Conservation (phyloP, 1,140 invertebrate species). For the Phymastichus coffea region DNA sequence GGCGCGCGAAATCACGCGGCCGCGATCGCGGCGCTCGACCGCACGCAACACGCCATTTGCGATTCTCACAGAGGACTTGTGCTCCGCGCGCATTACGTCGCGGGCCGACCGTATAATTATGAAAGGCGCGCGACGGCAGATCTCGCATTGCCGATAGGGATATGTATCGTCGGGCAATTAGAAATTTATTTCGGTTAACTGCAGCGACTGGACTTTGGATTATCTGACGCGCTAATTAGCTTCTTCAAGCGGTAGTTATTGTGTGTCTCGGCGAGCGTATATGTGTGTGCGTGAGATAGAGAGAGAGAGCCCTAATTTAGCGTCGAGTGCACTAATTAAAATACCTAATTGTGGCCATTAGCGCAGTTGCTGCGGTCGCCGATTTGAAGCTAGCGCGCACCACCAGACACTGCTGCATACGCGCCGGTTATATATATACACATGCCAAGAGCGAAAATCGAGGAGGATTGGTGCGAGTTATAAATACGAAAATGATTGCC, state of each 20-base stretch:
- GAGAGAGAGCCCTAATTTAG: constrained; percentile 50
- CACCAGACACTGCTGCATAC: background rate
- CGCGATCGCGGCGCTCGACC: no score
- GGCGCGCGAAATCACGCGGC: no score
- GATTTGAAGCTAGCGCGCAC: constrained; percentile 6
- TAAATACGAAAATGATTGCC: background rate
- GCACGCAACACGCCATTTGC: no score
- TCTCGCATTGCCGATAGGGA: constrained; percentile 17
- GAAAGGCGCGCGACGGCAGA: background rate
- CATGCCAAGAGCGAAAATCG: no score
- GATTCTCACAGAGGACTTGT: no score
- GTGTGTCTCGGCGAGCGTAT: constrained; percentile 53
- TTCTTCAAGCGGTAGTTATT: constrained; percentile 56
- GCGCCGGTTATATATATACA: background rate
- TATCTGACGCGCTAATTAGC: constrained; percentile 44
- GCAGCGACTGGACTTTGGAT: constrained; percentile 3
- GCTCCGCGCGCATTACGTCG: no score
- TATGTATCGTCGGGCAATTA: constrained; percentile 38
- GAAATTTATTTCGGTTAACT: constrained; percentile 39
- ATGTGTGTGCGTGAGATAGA: constrained; percentile 41
- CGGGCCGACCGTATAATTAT: background rate
- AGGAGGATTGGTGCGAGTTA: background rate
- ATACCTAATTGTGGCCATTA: constrained; percentile 58
- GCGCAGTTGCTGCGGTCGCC: constrained; percentile 35
- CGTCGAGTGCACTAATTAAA: constrained; percentile 53